Percentiles rank a stretch among this genome's conserved stretches.
phyloP scores from a whole-genome alignment of 2,113 vertebrate genomes.

The Podiceps cristatus region DNA sequence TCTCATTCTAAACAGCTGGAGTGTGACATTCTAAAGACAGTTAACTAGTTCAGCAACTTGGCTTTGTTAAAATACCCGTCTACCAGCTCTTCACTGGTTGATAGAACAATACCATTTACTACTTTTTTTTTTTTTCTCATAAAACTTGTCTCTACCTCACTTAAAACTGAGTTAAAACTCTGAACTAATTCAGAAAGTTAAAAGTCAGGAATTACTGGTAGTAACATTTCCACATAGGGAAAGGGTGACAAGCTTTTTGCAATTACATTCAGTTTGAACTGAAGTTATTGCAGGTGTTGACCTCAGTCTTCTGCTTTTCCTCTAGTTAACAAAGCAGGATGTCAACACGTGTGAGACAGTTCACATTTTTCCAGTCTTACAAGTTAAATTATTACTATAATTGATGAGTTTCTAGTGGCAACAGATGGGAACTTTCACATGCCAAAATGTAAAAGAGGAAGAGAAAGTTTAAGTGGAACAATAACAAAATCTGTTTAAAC shows the following conservation, averaged over 20 bases:
- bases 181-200: neutral
- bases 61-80: neutral
- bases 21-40: neutral
- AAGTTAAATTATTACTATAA: conserved; percentile 48
- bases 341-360: conserved; percentile 36
- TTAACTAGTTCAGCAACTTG: neutral
- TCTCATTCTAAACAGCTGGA: neutral
- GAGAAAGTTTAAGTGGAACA: conserved; percentile 65
- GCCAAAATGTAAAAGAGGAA: conserved; percentile 67
- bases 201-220: neutral
- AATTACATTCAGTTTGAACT: neutral
- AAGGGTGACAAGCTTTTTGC: neutral
- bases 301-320: conserved; percentile 23
- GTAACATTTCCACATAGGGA: neutral
- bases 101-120: neutral
- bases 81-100: neutral
- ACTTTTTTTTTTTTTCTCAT: neutral
- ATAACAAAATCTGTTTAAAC: conserved; percentile 61
- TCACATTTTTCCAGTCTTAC: conserved; percentile 63
- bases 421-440: conserved; percentile 57
- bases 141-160: neutral
- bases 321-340: conserved; percentile 59
- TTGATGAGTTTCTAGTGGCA: conserved; percentile 59
- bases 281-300: conserved; percentile 43
- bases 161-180: neutral